Conservation (phyloP, 2,888 invertebrate genomes). For the Glaucopsyche alexis region DNA sequence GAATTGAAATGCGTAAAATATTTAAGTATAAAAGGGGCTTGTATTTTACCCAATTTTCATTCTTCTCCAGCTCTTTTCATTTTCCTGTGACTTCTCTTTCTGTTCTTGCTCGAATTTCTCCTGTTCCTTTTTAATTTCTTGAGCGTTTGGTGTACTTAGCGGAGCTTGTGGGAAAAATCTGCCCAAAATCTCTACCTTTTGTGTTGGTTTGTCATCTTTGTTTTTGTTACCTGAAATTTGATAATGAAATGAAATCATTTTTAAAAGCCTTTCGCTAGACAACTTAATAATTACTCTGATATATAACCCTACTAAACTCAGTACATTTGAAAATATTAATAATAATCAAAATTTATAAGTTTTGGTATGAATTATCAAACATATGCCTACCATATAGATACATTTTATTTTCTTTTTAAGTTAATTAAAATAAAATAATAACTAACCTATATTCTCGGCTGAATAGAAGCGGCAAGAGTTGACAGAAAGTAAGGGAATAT, state of each 20-base stretch:
- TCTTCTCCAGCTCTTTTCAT: conserved; percentile 85
- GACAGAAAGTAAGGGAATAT: conserved; percentile 56
- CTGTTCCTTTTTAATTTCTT: conserved; percentile 78
- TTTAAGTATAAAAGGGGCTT: no score
- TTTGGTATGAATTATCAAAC: no score
- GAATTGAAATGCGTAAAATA: no score
- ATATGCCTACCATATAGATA: not conserved
- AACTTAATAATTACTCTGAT: not conserved
- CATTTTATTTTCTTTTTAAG: not conserved
- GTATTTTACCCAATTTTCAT: conserved; percentile 83
- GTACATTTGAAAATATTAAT: not conserved
- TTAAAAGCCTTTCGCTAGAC: not conserved
- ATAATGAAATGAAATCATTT: not conserved
- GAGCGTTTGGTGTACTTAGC: conserved; percentile 59
- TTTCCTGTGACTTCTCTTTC: conserved; percentile 79
- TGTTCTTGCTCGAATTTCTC: conserved; percentile 77
- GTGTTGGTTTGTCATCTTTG: conserved; percentile 49
- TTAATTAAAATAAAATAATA: conserved; percentile 31
- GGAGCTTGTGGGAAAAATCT: conserved; percentile 80
- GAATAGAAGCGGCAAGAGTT: conserved; percentile 62
- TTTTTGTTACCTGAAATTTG: conserved; percentile 47
- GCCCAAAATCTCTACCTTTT: conserved; percentile 74
- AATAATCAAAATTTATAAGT: no score
- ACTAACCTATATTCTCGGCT: conserved; percentile 72
- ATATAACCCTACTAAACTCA: not conserved